Conservation (phyloP, 2,113 vertebrate species). For the Crotalus helleri region DNA sequence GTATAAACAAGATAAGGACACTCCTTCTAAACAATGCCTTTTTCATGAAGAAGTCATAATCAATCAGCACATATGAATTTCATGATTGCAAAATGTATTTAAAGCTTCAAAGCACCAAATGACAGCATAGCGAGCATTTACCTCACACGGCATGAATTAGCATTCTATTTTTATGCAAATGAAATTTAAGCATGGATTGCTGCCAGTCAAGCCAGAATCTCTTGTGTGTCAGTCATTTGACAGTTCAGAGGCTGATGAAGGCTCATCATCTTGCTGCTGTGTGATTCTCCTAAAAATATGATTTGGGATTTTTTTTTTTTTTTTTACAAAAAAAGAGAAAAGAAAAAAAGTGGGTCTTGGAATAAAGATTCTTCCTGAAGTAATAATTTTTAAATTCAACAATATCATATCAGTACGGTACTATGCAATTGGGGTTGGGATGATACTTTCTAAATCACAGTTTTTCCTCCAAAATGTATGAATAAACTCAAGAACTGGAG, state of each 20-base stretch:
- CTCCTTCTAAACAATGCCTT: background rate
- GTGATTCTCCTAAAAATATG: background rate
- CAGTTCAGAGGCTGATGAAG: background rate
- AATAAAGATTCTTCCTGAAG: background rate
- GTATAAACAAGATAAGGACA: background rate
- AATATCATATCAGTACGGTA: background rate
- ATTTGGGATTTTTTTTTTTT: background rate
- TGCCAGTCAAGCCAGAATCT: conserved; percentile 7
- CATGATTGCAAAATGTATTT: conserved; percentile 38
- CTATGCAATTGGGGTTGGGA: background rate
- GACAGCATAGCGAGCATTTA: conserved; percentile 26
- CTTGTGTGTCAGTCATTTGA: background rate
- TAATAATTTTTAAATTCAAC: background rate
- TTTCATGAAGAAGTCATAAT: background rate
- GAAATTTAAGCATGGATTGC: background rate
- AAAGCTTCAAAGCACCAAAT: conserved; percentile 22
- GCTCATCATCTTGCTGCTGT: background rate
- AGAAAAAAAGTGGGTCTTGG: background rate
- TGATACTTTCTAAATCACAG: background rate
- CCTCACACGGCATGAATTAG: conserved; percentile 28
- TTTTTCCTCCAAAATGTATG: background rate
- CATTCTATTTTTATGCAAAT: conserved; percentile 42
- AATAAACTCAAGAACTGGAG: background rate
- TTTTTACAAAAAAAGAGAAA: too few relatives aligned
- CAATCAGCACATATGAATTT: conserved; percentile 30